Evolutionary conservation across 2,113 vertebrate genomes (phyloP), one percentile per base, ranked within the genome.

Genomic region (Psilopsiagon aurifrons): DNA sequence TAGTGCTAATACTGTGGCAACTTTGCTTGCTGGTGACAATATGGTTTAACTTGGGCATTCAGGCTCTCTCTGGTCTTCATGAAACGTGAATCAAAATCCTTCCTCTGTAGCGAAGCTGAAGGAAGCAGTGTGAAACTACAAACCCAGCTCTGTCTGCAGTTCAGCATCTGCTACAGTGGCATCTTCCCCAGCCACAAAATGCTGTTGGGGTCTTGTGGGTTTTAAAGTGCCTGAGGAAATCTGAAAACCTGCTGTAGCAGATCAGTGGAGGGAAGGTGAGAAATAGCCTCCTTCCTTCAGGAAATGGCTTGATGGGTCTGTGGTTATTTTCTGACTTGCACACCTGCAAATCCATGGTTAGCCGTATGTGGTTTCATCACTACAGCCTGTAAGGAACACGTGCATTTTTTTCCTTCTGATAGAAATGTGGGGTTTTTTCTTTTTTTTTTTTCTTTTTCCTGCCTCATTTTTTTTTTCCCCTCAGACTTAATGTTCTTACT

Each of bases 401-500:
- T 80, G 44, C 67, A 18, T 52, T 77, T 27, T 80, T 94, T 92
- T 52, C 29, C 77, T 68, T 74, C 75, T 66, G 27, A 62, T 41
- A 83, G 57, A 90, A 83, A 77, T 0, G 1, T 77, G 66, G 10
- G 4, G 12, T n/a, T 3, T 25, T n/a, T 73, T 54, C 57, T 67
- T 69, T 73, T 9, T 29, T 10, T 43, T 5, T 46, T 35, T 19
- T 18, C 9, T 18, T n/a, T 60, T 54, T 16, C 18, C 6, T 64
- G 74, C 37, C 39, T 39, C 39, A 39, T 43, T 82, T 75, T 33
- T 63, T 79, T 52, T 54, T 77, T 18, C 37, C 63, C 76, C 83
- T 35, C 16, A 17, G 86, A 93, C 51, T 93, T 70, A 67, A 91
- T 94, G 91, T 94, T 96, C 96, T 95, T 97, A 97, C 96, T 97